A percentile compares a stretch with the other conserved stretches of the same genome.
Evolutionary conservation across 1,140 invertebrate genomes (phyloP).

Genomic region (Philopotamus ludificatus): DNA sequence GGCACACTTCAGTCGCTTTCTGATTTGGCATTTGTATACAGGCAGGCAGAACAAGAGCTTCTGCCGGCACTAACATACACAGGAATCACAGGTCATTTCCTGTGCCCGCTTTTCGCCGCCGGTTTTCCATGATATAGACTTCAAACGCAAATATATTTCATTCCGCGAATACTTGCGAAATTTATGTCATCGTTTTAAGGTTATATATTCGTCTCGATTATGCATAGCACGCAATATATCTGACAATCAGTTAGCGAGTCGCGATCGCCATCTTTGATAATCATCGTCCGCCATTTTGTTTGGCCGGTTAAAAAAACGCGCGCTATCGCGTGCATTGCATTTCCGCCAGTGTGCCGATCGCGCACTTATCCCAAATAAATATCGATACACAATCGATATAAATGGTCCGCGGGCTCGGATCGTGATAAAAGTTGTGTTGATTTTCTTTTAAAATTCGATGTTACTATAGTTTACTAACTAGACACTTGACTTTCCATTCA

Average conservation of each 20-base stretch:
- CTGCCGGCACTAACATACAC: slow-evolving; percentile 17
- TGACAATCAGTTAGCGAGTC: too few relatives aligned
- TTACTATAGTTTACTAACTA: slow-evolving; percentile 7
- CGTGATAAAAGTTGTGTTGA: slow-evolving; percentile 9
- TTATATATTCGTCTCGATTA: too few relatives aligned
- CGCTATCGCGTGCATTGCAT: too few relatives aligned
- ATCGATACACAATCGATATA: background rate
- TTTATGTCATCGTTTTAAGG: too few relatives aligned
- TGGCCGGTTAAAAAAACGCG: too few relatives aligned
- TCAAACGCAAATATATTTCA: too few relatives aligned
- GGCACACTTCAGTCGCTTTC: background rate
- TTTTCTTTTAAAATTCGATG: slow-evolving; percentile 18
- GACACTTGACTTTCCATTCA: slow-evolving; percentile 21
- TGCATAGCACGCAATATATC: too few relatives aligned
- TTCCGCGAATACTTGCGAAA: too few relatives aligned
- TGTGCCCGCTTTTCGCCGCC: slow-evolving; percentile 9
- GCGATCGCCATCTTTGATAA: too few relatives aligned
- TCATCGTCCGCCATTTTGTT: too few relatives aligned
- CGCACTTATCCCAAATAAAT: background rate
- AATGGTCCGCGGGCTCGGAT: too few relatives aligned
- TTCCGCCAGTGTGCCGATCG: too few relatives aligned
- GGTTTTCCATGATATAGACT: slow-evolving; percentile 11
- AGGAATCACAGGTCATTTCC: slow-evolving; percentile 20
- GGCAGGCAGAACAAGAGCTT: slow-evolving; percentile 14
- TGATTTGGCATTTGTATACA: background rate